These are phyloP conservation scores for Petrocephalus sullivani DNA, from an alignment of 2,797 vertebrate genomes.

Conservation along the genomic window DNA sequence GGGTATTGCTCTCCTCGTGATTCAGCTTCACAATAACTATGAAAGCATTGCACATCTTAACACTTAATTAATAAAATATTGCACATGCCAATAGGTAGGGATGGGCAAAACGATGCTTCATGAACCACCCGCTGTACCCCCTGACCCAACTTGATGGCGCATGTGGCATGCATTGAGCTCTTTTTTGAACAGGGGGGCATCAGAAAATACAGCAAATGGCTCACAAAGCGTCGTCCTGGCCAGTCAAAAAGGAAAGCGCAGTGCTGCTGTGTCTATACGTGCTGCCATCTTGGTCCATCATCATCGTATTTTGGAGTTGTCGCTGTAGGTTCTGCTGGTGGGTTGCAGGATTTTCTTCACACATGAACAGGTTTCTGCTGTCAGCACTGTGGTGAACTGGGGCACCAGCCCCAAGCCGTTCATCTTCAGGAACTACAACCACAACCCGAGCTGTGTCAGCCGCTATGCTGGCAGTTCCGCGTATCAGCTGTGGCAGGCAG, in stretches of 20 bases:
- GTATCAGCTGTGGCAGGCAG: conserved; percentile 64
- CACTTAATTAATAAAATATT: not conserved
- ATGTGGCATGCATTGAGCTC: not conserved
- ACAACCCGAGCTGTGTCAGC: conserved; percentile 56
- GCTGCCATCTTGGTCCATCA: not conserved
- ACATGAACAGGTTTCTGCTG: conserved; percentile 58
- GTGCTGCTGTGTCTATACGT: not conserved
- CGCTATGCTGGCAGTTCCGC: conserved; percentile 59
- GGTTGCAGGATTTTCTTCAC: not conserved
- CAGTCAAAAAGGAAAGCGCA: not conserved
- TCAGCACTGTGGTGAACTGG: conserved; percentile 68
- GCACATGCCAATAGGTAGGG: not conserved
- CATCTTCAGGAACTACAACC: conserved; percentile 68
- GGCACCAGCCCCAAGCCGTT: conserved; percentile 64
- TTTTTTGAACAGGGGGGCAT: not conserved
- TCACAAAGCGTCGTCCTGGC: not conserved
- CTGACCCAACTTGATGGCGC: not conserved
- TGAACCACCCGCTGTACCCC: not conserved
- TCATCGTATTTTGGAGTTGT: not conserved
- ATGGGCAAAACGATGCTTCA: not conserved
- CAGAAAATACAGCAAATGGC: not conserved
- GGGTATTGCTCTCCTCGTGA: not conserved
- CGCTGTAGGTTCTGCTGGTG: not conserved
- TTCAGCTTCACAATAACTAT: not conserved
- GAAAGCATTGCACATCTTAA: not conserved